Evolutionary conservation across 2,888 invertebrate species (phyloP), one percentile per base, ranked within the genome.

Genomic region (Athripsodes cinereus): DNA sequence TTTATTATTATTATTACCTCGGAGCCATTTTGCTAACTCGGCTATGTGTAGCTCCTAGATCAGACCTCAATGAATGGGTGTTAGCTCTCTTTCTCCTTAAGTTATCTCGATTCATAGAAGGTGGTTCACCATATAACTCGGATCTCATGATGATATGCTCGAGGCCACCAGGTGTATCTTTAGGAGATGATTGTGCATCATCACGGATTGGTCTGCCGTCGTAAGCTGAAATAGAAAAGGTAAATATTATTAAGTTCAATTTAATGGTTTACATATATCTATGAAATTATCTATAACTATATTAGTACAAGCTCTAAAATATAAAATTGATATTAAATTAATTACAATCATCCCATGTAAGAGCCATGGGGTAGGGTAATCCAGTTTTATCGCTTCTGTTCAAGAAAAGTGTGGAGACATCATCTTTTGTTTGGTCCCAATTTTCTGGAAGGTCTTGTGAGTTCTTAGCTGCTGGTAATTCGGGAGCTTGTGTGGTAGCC

Each of bases 71-170:
- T 3, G 47, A 22, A 22, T 66, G 75, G 74, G 26, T 77, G 72
- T 10, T 74, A 22, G 57, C 60, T 20, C 18, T 72, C 68, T 53
- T 78, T 75, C 62, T 76, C 75, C 58, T 35, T 71, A 16, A 70
- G 71, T 22, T 72, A 65, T 31, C 77, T 62, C 22, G 71, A 69
- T 61, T 75, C 76, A 82, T 74, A 6, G 80, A 76, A 21, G 80
- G 79, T 10, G 83, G 82, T 66, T 83, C 82, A 1, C 81, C 82
- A 62, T 83, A 84, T 60, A 82, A 65, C 67, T 83, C 83, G 10
- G 83, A 80, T 65, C 84, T 79, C 74, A 84, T 76, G 58, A 84
- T 80, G 48, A 83, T 80, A 66, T 83, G 83, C 67, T 84, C 81
- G 34, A 83, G 69, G 62, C 75, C 76, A 3, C 60, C 64, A 6